These are phyloP conservation scores for Psococerastis gibbosa DNA, from an alignment of 2,888 invertebrate genomes.

Conservation along the genomic window DNA sequence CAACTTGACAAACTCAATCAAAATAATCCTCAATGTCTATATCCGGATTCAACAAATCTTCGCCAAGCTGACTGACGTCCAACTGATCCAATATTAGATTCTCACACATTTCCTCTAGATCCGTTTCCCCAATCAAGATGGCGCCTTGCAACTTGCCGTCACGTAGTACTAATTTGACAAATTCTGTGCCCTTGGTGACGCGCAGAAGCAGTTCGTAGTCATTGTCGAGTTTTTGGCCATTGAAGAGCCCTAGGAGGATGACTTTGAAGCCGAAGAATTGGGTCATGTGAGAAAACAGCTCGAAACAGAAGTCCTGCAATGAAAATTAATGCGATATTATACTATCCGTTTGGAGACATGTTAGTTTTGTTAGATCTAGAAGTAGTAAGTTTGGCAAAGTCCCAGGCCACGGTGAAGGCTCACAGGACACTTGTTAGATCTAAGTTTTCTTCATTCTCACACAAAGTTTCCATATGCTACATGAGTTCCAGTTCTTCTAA, in stretches of 20 bases:
- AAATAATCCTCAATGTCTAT: constrained; percentile 99
- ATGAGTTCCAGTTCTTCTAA: too few relatives aligned
- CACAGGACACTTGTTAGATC: too few relatives aligned
- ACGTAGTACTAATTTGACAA: constrained; percentile 72
- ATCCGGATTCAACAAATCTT: constrained; percentile 83
- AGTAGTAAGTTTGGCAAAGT: too few relatives aligned
- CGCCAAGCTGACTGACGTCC: constrained; percentile 71
- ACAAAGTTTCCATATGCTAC: too few relatives aligned
- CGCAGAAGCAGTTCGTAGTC: constrained; percentile 61
- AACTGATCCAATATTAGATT: constrained; percentile 90
- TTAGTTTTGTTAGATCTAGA: too few relatives aligned
- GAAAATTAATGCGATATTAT: too few relatives aligned
- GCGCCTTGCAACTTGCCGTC: constrained; percentile 80
- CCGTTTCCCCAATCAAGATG: constrained; percentile 89
- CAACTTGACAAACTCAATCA: constrained; percentile 88
- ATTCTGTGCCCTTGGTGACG: constrained; percentile 60
- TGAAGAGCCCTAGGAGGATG: constrained; percentile 75
- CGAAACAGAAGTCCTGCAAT: constrained; percentile 98
- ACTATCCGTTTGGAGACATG: too few relatives aligned
- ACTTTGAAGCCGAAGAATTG: constrained; percentile 87
- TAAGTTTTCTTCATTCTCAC: too few relatives aligned
- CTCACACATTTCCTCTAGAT: constrained; percentile 94
- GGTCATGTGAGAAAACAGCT: constrained; percentile 92
- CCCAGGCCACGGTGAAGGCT: too few relatives aligned
- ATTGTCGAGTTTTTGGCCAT: constrained; percentile 68